phyloP scores from a whole-genome alignment of 1,140 invertebrate species.

The Diorhabda carinulata region DNA sequence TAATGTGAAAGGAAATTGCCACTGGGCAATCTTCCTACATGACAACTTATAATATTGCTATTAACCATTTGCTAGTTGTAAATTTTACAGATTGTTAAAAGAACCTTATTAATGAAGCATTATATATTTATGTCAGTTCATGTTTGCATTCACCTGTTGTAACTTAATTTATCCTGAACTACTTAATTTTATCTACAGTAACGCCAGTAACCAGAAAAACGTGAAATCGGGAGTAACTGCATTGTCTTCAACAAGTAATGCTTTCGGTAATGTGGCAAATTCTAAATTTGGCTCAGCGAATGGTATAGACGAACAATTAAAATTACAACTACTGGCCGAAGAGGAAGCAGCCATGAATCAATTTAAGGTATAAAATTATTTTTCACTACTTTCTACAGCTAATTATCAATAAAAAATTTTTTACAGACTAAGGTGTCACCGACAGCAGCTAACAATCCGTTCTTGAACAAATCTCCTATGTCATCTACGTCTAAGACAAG shows the following conservation, averaged over 20 bases:
- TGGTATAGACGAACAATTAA: conserved; percentile 80
- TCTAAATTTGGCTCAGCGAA: conserved; percentile 70
- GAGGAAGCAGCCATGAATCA: conserved; percentile 93
- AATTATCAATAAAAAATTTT: neutral
- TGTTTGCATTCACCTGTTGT: no score
- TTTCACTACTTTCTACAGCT: neutral
- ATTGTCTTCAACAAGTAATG: conserved; percentile 81
- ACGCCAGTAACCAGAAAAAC: conserved; percentile 74
- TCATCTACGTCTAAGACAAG: conserved; percentile 52
- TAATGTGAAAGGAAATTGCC: no score
- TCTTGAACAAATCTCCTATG: conserved; percentile 60
- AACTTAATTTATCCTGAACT: no score
- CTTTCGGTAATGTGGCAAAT: conserved; percentile 76
- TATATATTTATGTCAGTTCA: no score
- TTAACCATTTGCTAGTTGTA: no score
- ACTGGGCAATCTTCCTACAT: no score
- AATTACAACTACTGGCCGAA: conserved; percentile 85
- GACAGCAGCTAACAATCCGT: conserved; percentile 72
- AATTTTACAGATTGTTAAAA: no score
- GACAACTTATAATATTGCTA: no score
- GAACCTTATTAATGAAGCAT: no score
- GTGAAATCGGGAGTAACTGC: conserved; percentile 85
- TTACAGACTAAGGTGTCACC: conserved; percentile 75
- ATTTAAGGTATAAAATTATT: conserved; percentile 70
- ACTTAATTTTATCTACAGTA: neutral